Evolutionary conservation across 2,888 invertebrate genomes (phyloP).

Genomic region (Ennomos fuscantarius): DNA sequence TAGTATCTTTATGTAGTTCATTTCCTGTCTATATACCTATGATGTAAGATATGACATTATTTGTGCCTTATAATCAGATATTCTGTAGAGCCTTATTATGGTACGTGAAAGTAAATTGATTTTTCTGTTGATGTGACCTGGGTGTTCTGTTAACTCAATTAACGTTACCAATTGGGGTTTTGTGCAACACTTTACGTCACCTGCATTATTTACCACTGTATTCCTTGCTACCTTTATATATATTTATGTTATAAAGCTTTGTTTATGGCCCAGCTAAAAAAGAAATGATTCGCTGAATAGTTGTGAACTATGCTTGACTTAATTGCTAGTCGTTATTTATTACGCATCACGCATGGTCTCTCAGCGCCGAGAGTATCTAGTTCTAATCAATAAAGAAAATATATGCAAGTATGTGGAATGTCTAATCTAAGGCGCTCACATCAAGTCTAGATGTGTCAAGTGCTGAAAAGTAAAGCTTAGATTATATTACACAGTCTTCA

Average conservation of each 20-base stretch:
- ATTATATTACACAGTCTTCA: constrained; percentile 41
- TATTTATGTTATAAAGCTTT: constrained; percentile 8
- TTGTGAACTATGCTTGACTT: neutral
- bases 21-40: constrained; percentile 22
- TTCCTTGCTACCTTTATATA: neutral
- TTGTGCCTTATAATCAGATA: constrained; percentile 49
- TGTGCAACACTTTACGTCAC: constrained; percentile 53
- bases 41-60: constrained; percentile 27
- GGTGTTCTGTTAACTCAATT: constrained; percentile 72
- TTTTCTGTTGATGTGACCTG: constrained; percentile 82
- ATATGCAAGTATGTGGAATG: constrained; percentile 7
- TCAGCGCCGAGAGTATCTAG: constrained; percentile 1
- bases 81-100: constrained; percentile 47
- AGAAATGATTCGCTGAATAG: constrained; percentile 17
- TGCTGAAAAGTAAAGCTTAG: constrained; percentile 63
- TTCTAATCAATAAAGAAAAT: constrained; percentile 12
- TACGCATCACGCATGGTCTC: neutral
- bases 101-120: constrained; percentile 55
- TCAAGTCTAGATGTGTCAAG: constrained; percentile 44
- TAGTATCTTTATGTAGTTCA: constrained; percentile 54
- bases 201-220: constrained; percentile 21
- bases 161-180: constrained; percentile 70
- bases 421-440: constrained; percentile 44
- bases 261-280: constrained; percentile 28
- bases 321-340: neutral